phyloP scores from a whole-genome alignment of 1,140 invertebrate species.

The Drosophila persimilis region DNA sequence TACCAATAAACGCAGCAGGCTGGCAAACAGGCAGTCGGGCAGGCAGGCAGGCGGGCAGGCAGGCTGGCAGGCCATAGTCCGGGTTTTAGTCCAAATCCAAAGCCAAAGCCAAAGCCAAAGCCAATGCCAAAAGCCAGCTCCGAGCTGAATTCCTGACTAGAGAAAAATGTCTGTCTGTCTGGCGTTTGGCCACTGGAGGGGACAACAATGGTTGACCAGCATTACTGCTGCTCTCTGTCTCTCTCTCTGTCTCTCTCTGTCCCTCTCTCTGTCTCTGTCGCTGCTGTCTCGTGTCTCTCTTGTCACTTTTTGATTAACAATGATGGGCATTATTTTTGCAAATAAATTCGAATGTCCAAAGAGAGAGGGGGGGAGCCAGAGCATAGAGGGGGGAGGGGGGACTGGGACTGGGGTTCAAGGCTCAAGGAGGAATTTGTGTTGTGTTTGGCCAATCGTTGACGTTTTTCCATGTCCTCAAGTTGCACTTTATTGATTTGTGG shows the following conservation, averaged over 20 bases:
- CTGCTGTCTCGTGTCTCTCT: background rate
- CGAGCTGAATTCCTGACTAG: slow-evolving; percentile 56
- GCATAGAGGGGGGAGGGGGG: too few relatives aligned
- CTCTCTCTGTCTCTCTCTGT: background rate
- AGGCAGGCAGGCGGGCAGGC: background rate
- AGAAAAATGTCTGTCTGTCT: slow-evolving; percentile 31
- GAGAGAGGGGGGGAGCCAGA: background rate
- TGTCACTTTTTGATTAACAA: slow-evolving; percentile 67
- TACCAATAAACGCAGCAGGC: slow-evolving; percentile 48
- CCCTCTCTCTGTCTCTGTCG: slow-evolving; percentile 4
- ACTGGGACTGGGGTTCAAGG: slow-evolving; percentile 5
- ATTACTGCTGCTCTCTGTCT: slow-evolving; percentile 24
- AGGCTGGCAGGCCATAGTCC: too few relatives aligned
- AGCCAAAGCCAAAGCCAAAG: background rate
- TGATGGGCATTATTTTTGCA: slow-evolving; percentile 79
- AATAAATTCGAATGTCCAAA: slow-evolving; percentile 58
- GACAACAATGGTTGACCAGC: slow-evolving; percentile 67
- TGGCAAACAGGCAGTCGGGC: background rate
- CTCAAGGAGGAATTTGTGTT: slow-evolving; percentile 19
- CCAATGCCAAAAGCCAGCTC: slow-evolving; percentile 43
- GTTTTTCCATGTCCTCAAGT: slow-evolving; percentile 68
- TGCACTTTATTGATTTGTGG: slow-evolving; percentile 77
- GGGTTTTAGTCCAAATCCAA: background rate
- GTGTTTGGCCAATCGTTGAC: slow-evolving; percentile 55
- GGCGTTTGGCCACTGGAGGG: slow-evolving; percentile 32